phyloP scores from a whole-genome alignment of 2,797 vertebrate genomes.

The Philypnodon macrostomus region DNA sequence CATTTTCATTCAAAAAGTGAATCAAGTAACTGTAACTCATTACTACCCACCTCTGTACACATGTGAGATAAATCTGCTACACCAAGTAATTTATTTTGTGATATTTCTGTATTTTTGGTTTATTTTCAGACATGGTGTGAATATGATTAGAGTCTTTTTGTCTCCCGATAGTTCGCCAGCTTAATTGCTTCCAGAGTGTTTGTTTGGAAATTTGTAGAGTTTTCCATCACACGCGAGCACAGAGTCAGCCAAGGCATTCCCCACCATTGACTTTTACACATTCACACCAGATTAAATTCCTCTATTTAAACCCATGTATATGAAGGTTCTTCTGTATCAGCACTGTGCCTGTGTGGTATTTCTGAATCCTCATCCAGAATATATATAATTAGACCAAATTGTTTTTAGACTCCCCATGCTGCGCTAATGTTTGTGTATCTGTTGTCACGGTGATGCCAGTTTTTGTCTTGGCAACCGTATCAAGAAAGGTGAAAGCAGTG shows the following conservation, averaged over 20 bases:
- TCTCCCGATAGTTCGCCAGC: constrained; percentile 37
- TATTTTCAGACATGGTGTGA: background rate
- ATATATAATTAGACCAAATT: constrained; percentile 44
- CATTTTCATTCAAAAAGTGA: too few relatives aligned
- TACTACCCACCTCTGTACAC: too few relatives aligned
- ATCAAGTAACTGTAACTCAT: too few relatives aligned
- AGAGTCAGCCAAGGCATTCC: constrained; percentile 54
- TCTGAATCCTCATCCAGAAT: constrained; percentile 23
- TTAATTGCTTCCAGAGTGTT: constrained; percentile 74
- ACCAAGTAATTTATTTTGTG: too few relatives aligned
- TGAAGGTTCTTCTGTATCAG: constrained; percentile 32
- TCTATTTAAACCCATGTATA: constrained; percentile 19
- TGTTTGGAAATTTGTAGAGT: constrained; percentile 70
- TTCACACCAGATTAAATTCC: constrained; percentile 33
- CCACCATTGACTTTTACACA: constrained; percentile 27
- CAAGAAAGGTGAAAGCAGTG: constrained; percentile 52
- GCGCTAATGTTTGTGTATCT: constrained; percentile 50
- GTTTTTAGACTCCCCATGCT: constrained; percentile 9
- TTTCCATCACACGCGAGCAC: constrained; percentile 69
- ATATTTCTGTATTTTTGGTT: too few relatives aligned
- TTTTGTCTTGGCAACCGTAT: constrained; percentile 30
- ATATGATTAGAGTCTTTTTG: constrained; percentile 30
- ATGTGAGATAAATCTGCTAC: too few relatives aligned
- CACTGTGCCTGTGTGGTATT: constrained; percentile 9
- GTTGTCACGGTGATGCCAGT: constrained; percentile 58